Evolutionary conservation across 2,888 invertebrate species (phyloP).

Genomic region (Coleophora flavipennella): DNA sequence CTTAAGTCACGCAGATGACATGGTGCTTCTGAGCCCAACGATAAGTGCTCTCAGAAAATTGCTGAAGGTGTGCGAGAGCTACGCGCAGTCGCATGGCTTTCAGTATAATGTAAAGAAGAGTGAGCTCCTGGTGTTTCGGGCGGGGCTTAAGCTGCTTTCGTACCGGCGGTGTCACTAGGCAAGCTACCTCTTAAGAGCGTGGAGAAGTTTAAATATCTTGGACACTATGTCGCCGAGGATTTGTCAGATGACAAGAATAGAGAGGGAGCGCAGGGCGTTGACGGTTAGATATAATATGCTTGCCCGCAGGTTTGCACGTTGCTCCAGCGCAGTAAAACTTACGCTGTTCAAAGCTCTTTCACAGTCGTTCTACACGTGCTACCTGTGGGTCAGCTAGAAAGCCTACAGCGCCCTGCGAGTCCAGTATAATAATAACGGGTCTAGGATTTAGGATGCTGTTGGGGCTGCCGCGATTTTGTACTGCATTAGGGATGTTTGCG

Average conservation of each 20-base stretch:
- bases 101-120: slow-evolving; percentile 1
- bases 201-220: slow-evolving; percentile 1
- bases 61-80: background rate
- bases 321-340: background rate
- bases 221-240: background rate
- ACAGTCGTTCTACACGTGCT: slow-evolving; percentile 2
- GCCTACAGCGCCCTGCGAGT: slow-evolving; percentile 5
- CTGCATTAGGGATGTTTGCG: slow-evolving; percentile 3
- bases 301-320: slow-evolving; percentile 9
- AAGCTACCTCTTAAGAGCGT: background rate
- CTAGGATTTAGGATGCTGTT: slow-evolving; percentile 2
- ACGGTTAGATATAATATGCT: slow-evolving; percentile 5
- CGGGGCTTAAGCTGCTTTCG: background rate
- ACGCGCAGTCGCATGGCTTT: slow-evolving; percentile 1
- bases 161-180: background rate
- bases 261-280: slow-evolving; percentile 7
- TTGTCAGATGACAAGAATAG: background rate
- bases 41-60: background rate
- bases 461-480: slow-evolving; percentile 9
- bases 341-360: slow-evolving; percentile 7
- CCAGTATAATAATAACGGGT: slow-evolving; percentile 8
- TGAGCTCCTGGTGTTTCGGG: background rate
- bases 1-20: background rate
- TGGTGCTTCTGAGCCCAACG: background rate
- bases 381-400: slow-evolving; percentile 4